These are phyloP conservation scores for Rhinolophus ferrumequinum DNA, from an alignment of 2,113 vertebrate genomes.

Conservation along the genomic window DNA sequence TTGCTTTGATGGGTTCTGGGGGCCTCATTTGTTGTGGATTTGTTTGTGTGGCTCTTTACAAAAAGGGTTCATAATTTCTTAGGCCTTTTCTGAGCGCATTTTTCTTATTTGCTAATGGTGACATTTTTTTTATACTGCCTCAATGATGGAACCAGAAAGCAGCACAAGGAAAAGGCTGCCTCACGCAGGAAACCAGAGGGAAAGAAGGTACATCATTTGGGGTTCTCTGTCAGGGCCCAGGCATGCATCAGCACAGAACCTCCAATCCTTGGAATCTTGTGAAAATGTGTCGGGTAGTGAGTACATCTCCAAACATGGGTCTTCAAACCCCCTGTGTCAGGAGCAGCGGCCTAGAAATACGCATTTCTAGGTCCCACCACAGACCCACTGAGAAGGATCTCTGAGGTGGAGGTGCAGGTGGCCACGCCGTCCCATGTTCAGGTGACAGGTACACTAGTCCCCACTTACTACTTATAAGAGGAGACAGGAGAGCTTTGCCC, in stretches of 20 bases:
- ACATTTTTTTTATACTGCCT: no score
- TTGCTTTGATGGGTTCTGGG: not conserved
- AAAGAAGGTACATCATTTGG: not conserved
- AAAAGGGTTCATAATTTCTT: not conserved
- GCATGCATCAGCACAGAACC: not conserved
- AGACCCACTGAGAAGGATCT: accelerated
- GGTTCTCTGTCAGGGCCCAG: not conserved
- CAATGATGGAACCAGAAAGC: not conserved
- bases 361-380: no score
- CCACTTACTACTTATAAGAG: accelerated
- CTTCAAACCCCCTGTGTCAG: not conserved
- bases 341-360: not conserved
- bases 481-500: not conserved
- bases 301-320: accelerated
- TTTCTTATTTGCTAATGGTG: not conserved
- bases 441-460: not conserved
- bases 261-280: no score
- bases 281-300: no score
- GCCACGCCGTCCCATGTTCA: accelerated
- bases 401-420: not conserved
- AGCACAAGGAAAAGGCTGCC: not conserved
- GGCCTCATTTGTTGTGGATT: not conserved
- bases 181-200: not conserved
- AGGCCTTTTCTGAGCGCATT: not conserved
- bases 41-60: not conserved